These are phyloP conservation scores for Dioctria linearis DNA, from an alignment of 2,888 invertebrate genomes.

Conservation along the genomic window DNA sequence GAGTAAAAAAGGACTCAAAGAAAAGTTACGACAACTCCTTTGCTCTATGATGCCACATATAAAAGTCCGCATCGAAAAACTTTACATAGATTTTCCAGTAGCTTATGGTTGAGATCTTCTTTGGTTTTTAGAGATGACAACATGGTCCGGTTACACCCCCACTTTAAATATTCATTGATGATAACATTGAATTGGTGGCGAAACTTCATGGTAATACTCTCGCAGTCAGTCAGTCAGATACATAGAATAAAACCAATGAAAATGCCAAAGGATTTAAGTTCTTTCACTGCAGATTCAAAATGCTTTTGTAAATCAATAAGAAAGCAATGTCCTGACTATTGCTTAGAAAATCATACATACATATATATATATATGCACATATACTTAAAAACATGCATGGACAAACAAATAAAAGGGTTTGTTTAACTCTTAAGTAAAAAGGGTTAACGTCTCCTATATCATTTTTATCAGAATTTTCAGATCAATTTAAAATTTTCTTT, in stretches of 20 bases:
- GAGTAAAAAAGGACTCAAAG: not conserved
- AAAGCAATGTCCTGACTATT: constrained; percentile 15
- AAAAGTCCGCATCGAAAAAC: constrained; percentile 5
- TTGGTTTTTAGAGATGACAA: not conserved
- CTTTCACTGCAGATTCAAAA: not conserved
- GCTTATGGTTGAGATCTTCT: not conserved
- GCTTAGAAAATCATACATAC: not conserved
- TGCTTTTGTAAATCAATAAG: constrained; percentile 9
- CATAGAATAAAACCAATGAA: not conserved
- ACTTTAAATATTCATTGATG: not conserved
- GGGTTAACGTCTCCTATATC: constrained; percentile 20
- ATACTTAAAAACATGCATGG: not conserved
- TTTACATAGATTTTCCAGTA: not conserved
- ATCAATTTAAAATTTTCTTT: not conserved
- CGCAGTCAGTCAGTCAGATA: not conserved
- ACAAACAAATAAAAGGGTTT: not conserved
- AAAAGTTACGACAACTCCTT: not conserved
- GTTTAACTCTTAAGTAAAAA: not conserved
- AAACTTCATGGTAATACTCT: not conserved
- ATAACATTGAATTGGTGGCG: not conserved
- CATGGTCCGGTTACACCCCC: not conserved
- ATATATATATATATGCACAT: no score
- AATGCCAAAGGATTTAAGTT: not conserved
- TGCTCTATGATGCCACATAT: not conserved
- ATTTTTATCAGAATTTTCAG: constrained; percentile 12